Evolutionary conservation across 2,113 vertebrate genomes (phyloP).

Genomic region (Petromus typicus): DNA sequence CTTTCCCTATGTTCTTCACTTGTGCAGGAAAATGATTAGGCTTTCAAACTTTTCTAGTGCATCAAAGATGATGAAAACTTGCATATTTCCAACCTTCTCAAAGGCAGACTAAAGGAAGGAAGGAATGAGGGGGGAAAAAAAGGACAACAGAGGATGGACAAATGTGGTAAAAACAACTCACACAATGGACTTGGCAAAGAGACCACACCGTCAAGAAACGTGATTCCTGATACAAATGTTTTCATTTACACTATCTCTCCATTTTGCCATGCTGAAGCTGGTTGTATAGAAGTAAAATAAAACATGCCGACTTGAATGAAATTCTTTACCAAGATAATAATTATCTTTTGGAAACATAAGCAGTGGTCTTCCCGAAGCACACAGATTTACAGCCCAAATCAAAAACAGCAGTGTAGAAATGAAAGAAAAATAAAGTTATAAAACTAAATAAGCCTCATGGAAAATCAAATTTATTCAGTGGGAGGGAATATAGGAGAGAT

Average conservation of each 20-base stretch:
- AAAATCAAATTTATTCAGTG: not conserved
- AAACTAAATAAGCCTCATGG: not conserved
- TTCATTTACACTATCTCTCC: not conserved
- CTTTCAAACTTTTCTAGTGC: not conserved
- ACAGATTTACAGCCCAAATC: not conserved
- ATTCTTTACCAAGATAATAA: constrained; percentile 55
- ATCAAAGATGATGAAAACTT: not conserved
- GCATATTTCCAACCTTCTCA: not conserved
- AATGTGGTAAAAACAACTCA: not conserved
- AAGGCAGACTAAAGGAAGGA: not conserved
- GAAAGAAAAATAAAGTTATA: not conserved
- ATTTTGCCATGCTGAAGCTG: not conserved
- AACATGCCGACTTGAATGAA: constrained; percentile 33
- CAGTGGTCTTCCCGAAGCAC: not conserved
- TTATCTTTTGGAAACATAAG: constrained; percentile 39
- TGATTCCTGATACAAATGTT: constrained; percentile 5
- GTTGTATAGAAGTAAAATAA: not conserved
- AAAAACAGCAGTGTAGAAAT: constrained; percentile 22
- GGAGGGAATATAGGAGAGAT: not conserved
- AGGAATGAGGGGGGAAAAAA: not conserved
- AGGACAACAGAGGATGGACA: not conserved
- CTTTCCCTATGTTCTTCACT: not conserved
- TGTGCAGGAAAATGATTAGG: not conserved
- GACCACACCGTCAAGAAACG: not conserved
- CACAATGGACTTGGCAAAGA: not conserved